Evolutionary conservation across 2,797 vertebrate species (phyloP).

Genomic region (Dipus sagitta): DNA sequence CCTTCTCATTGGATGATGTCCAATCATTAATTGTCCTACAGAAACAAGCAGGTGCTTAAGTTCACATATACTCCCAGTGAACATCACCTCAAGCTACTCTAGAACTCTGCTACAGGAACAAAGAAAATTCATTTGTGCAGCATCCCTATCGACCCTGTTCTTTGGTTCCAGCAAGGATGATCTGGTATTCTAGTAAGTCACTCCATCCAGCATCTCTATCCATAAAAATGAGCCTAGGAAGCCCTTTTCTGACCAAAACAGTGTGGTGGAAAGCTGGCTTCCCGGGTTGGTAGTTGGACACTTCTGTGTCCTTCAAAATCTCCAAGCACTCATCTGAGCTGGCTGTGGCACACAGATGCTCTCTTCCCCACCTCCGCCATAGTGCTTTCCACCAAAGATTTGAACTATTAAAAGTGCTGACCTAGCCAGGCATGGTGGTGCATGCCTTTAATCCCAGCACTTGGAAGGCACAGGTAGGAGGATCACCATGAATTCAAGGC

Average conservation of each 20-base stretch:
- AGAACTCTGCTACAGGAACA: not conserved
- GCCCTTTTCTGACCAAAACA: not conserved
- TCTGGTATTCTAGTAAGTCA: too few relatives aligned
- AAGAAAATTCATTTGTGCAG: not conserved
- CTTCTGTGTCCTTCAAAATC: not conserved
- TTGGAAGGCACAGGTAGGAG: too few relatives aligned
- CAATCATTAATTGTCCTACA: conserved; percentile 82
- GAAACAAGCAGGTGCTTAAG: conserved; percentile 47
- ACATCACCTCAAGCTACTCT: too few relatives aligned
- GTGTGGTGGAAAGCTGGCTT: not conserved
- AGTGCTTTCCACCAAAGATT: not conserved
- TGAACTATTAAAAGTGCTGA: not conserved
- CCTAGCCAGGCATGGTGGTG: not conserved
- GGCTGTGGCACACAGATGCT: too few relatives aligned
- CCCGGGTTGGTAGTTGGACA: accelerated
- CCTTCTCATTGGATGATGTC: conserved; percentile 84
- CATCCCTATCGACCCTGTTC: too few relatives aligned
- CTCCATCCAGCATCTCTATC: not conserved
- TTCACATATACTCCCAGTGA: accelerated
- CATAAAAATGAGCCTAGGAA: not conserved
- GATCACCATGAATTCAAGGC: too few relatives aligned
- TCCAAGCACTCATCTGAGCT: accelerated
- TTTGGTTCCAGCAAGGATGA: not conserved
- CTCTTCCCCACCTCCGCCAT: too few relatives aligned
- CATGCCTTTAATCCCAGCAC: too few relatives aligned